Percentiles rank a stretch among this genome's conserved stretches.
Evolutionary conservation across 2,888 invertebrate genomes (phyloP).

Genomic region (Salpingus planirostris): DNA sequence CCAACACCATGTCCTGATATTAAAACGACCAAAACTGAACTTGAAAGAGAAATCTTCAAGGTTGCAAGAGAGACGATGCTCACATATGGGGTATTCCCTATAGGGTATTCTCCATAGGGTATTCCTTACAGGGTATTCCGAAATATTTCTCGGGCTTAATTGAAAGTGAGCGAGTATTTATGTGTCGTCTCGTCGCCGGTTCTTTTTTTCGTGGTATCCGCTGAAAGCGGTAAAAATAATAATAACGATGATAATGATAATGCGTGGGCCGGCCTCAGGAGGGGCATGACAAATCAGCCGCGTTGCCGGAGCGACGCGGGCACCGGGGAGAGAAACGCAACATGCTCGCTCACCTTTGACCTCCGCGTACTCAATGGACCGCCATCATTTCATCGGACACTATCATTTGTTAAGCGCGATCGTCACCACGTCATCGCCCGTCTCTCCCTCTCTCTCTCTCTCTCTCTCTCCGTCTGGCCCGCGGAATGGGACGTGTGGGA

Average conservation of each 20-base stretch:
- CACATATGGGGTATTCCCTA: too few relatives aligned
- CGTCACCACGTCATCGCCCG: slow-evolving; percentile 14
- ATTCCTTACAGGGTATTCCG: too few relatives aligned
- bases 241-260: slow-evolving; percentile 4
- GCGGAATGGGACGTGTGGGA: neutral
- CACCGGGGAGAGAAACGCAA: slow-evolving; percentile 24
- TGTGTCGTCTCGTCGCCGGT: too few relatives aligned
- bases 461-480: slow-evolving; percentile 7
- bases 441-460: slow-evolving; percentile 4
- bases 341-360: slow-evolving; percentile 40
- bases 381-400: slow-evolving; percentile 39
- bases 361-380: slow-evolving; percentile 38
- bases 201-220: neutral
- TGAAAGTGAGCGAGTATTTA: too few relatives aligned
- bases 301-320: slow-evolving; percentile 24
- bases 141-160: too few relatives aligned
- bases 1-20: too few relatives aligned
- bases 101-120: too few relatives aligned
- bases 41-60: too few relatives aligned
- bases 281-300: slow-evolving; percentile 41
- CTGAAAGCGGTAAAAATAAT: neutral
- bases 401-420: slow-evolving; percentile 33
- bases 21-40: too few relatives aligned
- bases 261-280: slow-evolving; percentile 35
- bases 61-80: too few relatives aligned